Conservation (phyloP, 2,888 invertebrate species). For the Pediacus dermestoides region DNA sequence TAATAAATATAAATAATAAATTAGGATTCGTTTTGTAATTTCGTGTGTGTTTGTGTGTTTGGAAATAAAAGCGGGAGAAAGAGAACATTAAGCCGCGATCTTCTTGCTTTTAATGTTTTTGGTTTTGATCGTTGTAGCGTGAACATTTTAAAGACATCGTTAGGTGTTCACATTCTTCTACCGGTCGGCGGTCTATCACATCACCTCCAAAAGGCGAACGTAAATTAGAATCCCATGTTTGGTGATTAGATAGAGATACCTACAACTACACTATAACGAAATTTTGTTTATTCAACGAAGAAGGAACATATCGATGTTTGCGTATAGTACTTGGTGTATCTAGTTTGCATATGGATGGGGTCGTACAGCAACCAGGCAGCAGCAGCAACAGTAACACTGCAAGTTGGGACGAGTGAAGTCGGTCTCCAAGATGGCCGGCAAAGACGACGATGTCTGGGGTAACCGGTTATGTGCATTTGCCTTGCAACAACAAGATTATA, state of each 20-base stretch:
- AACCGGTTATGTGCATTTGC: constrained; percentile 51
- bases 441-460: constrained; percentile 39
- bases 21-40: no score
- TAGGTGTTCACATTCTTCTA: constrained; percentile 14
- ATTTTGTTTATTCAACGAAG: no score
- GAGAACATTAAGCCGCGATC: no score
- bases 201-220: constrained; percentile 19
- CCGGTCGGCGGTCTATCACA: constrained; percentile 11
- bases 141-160: neutral
- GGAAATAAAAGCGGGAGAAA: no score
- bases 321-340: no score
- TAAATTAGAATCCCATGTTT: constrained; percentile 35
- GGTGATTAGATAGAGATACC: constrained; percentile 29
- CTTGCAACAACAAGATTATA: constrained; percentile 50
- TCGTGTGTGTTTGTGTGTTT: no score
- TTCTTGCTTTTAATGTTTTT: no score
- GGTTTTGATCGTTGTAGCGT: constrained; percentile 5
- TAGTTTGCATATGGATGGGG: constrained; percentile 39
- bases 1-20: no score
- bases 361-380: no score
- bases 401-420: no score
- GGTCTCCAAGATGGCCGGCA: constrained; percentile 45
- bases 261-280: constrained; percentile 14
- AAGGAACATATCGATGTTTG: no score
- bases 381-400: no score